Percentiles rank a stretch among this genome's conserved stretches.
Conservation (phyloP, 1,140 invertebrate species). For the Sesamia nonagrioides region DNA sequence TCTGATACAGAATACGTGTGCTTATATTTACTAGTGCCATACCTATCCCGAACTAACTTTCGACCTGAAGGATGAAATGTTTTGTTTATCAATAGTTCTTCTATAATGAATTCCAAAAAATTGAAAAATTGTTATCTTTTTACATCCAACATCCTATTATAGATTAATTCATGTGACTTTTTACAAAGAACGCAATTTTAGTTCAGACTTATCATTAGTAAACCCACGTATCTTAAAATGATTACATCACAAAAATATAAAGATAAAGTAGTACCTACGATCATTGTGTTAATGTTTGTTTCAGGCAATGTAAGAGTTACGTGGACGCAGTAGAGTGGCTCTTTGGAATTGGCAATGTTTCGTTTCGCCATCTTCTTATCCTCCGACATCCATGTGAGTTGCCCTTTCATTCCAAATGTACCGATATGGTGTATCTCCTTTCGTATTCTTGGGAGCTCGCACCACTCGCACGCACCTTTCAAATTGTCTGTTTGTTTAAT, state of each 20-base stretch:
- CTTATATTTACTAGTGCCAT: no score
- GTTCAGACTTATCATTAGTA: background rate
- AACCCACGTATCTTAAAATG: background rate
- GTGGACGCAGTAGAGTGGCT: slow-evolving; percentile 41
- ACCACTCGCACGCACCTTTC: background rate
- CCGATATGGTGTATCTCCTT: background rate
- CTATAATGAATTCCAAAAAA: no score
- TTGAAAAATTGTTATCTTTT: no score
- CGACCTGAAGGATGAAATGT: no score
- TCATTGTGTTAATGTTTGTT: slow-evolving; percentile 49
- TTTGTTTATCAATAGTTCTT: no score
- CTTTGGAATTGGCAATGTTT: slow-evolving; percentile 47
- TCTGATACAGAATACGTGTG: background rate
- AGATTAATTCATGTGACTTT: background rate
- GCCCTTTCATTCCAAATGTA: background rate
- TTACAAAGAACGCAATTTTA: background rate
- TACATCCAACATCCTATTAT: no score
- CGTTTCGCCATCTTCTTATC: slow-evolving; percentile 32
- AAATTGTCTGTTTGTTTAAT: background rate
- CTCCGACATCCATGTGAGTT: slow-evolving; percentile 46
- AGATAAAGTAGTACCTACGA: background rate
- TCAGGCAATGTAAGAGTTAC: slow-evolving; percentile 53
- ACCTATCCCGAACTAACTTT: no score
- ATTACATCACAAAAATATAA: background rate
- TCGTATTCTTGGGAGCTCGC: background rate